These are phyloP conservation scores for Trididemnum clinides DNA, from an alignment of 23 tunicate genomes.

Conservation along the genomic window DNA sequence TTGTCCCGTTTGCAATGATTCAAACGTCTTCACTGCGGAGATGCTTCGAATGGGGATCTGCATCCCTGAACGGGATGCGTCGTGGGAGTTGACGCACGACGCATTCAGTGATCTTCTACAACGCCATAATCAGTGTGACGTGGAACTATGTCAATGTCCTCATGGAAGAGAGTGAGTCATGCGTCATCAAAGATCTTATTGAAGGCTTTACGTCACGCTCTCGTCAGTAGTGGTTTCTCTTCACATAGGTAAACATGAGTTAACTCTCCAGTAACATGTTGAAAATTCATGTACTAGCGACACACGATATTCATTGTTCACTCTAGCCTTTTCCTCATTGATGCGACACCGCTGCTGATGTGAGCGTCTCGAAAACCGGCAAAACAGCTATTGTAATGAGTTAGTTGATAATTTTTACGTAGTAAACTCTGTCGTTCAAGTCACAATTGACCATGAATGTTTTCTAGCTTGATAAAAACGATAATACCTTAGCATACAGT, in stretches of 20 bases:
- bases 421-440: too few species aligned
- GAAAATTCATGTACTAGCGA: not conserved
- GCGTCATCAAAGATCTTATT: too few species aligned
- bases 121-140: conserved; percentile 62
- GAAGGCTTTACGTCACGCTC: too few species aligned
- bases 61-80: conserved; percentile 87
- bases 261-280: not conserved
- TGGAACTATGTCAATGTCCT: conserved; percentile 49
- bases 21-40: conserved; percentile 33
- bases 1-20: conserved; percentile 89
- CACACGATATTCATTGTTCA: too few species aligned
- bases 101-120: conserved; percentile 71
- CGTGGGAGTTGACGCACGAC: conserved; percentile 83
- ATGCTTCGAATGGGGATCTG: conserved; percentile 83
- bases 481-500: too few species aligned
- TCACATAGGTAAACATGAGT: not conserved
- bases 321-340: too few species aligned
- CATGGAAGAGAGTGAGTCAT: conserved; percentile 72
- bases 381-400: too few species aligned
- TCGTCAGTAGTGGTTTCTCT: not conserved
- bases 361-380: too few species aligned
- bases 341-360: too few species aligned
- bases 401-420: too few species aligned
- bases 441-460: too few species aligned
- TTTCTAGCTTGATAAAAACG: too few species aligned